A percentile compares a stretch with the other conserved stretches of the same genome.
phyloP scores from a whole-genome alignment of 2,888 invertebrate species.

The Pterostichus niger region DNA sequence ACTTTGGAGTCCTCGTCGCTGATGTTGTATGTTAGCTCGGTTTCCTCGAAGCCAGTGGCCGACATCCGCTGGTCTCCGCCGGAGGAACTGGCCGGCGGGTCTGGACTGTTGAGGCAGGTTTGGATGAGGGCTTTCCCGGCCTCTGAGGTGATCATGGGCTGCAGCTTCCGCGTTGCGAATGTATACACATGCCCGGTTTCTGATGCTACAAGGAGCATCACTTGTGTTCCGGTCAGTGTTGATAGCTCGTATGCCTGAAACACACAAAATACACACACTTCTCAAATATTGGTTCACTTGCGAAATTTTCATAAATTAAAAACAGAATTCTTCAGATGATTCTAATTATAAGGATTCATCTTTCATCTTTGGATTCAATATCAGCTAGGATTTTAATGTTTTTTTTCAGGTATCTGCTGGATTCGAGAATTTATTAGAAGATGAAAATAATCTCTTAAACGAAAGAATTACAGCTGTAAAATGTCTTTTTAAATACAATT shows the following conservation, averaged over 20 bases:
- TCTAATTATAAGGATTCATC: too few relatives aligned
- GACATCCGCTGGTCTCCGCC: constrained; percentile 97
- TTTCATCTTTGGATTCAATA: too few relatives aligned
- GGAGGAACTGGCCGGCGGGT: constrained; percentile 85
- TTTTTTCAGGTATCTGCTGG: too few relatives aligned
- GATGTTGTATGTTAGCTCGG: constrained; percentile 97
- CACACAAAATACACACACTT: constrained; percentile 68
- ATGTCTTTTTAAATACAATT: too few relatives aligned
- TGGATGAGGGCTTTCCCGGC: constrained; percentile 98
- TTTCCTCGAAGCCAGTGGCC: constrained; percentile 98
- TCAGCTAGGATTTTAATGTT: too few relatives aligned
- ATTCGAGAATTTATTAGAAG: too few relatives aligned
- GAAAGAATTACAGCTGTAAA: too few relatives aligned
- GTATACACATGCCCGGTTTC: constrained; percentile 99
- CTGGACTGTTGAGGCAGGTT: constrained; percentile 98
- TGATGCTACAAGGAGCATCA: constrained; percentile 99
- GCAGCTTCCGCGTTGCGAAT: constrained; percentile 98
- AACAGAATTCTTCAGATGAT: too few relatives aligned
- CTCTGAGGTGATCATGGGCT: constrained; percentile 99
- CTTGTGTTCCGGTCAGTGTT: constrained; percentile 99
- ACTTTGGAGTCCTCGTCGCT: constrained; percentile 98
- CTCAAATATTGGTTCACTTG: background rate
- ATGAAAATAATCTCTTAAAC: too few relatives aligned
- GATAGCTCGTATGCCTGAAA: constrained; percentile 99
- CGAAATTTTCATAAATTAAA: too few relatives aligned